Evolutionary conservation across 2,888 invertebrate species (phyloP), one percentile per base, ranked within the genome.

Genomic region (Colletes collaris): DNA sequence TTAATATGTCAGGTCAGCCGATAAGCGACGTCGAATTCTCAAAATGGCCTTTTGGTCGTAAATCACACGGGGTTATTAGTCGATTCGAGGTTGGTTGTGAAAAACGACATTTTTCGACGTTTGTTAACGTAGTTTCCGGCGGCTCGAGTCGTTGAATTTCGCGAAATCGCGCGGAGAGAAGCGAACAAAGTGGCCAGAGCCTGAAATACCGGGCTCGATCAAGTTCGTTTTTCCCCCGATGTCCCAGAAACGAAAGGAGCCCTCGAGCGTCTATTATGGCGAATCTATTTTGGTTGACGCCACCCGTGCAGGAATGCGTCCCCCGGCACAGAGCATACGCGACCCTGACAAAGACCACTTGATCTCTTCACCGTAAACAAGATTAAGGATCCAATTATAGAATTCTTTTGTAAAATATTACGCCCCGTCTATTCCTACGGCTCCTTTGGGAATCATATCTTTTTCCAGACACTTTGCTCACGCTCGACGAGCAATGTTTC

Each of bases 331-430:
- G 67, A 56, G 59, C 82, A 73, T 66, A 71, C 82, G 80, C 83
- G 83, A 84, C 87, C 86, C 87, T 84, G 87, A 84, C 84, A 87
- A 86, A 87, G 84, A 84, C 79, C 81, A 77, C 86, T 87, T 79
- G 74, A 83, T 87, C 84, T 85, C 80, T 81, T 83, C 82, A 74
- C 84, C 72, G 86, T 83, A 83, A 87, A 87, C 84, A 76, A 86
- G 82, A 87, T 87, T 85, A 81, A 79, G 81, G 68, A 68, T 79
- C 84, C 86, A 87, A 87, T 87, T 86, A 87, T 87, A 87, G 87
- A 78, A 75, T 83, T 85, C 80, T 64, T 77, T 70, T 76, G 65
- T 84, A 67, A 82, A 81, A 81, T 84, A 86, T 84, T 76, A 40
- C 35, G 11, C 58, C 4, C 58, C 4, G 60, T 67, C 52, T n/a